Percentiles rank a stretch among this genome's conserved stretches.
Evolutionary conservation across 2,888 invertebrate species (phyloP).

Genomic region (Parnassius mnemosyne): DNA sequence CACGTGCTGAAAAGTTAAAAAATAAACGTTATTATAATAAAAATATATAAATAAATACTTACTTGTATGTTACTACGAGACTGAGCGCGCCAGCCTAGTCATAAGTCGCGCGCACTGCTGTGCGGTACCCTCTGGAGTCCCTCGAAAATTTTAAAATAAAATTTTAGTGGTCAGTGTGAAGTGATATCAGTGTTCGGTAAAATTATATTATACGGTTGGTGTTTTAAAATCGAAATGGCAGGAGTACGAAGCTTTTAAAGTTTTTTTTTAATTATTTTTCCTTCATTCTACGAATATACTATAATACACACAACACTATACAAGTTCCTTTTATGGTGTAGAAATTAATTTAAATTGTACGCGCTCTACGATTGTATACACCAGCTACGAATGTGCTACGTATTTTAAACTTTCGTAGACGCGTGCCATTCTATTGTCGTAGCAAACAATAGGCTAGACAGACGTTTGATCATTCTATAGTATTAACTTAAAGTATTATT

Average conservation of each 20-base stretch:
- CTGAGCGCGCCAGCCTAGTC: constrained; percentile 50
- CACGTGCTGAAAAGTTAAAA: constrained; percentile 48
- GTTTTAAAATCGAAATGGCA: constrained; percentile 56
- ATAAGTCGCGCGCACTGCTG: constrained; percentile 52
- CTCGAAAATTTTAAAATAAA: constrained; percentile 41
- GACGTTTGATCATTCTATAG: constrained; percentile 16
- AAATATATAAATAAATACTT: constrained; percentile 61
- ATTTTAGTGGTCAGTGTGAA: constrained; percentile 55
- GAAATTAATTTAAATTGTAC: constrained; percentile 21
- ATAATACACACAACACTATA: constrained; percentile 34
- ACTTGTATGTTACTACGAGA: constrained; percentile 44
- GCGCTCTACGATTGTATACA: constrained; percentile 11
- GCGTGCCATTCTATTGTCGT: constrained; percentile 25
- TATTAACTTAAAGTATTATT: neutral
- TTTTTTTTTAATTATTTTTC: constrained; percentile 41
- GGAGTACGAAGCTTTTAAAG: constrained; percentile 58
- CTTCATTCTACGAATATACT: constrained; percentile 8
- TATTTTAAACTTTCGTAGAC: constrained; percentile 17
- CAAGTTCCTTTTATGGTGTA: constrained; percentile 17
- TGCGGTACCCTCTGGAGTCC: constrained; percentile 56
- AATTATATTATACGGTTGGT: constrained; percentile 60
- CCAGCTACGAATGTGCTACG: constrained; percentile 40
- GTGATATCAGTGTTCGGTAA: constrained; percentile 59
- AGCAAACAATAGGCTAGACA: constrained; percentile 24
- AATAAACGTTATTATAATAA: constrained; percentile 64